A percentile compares a stretch with the other conserved stretches of the same genome.
phyloP scores from a whole-genome alignment of 2,113 vertebrate genomes.

The Hyla sarda region DNA sequence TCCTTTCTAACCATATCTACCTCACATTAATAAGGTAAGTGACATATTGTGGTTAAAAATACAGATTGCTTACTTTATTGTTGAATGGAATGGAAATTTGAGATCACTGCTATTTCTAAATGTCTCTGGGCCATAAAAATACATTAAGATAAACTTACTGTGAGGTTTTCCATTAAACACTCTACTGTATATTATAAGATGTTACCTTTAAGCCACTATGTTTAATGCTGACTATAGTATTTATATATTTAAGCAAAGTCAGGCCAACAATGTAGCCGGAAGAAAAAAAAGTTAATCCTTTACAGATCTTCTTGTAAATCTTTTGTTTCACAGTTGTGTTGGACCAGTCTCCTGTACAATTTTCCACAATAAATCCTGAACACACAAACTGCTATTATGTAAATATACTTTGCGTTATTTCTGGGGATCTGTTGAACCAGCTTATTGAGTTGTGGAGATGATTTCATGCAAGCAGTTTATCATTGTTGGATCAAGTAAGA shows the following conservation, averaged over 20 bases:
- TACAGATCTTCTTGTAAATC: neutral
- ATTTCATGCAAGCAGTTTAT: neutral
- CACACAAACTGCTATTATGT: neutral
- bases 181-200: conserved; percentile 72
- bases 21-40: neutral
- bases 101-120: conserved; percentile 72
- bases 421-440: neutral
- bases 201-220: conserved; percentile 60
- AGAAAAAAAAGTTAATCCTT: neutral
- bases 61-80: neutral
- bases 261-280: neutral
- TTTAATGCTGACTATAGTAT: neutral
- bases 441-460: neutral
- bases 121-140: conserved; percentile 78
- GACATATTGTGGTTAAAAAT: neutral
- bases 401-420: neutral
- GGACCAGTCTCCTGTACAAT: neutral
- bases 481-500: neutral
- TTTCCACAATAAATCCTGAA: neutral
- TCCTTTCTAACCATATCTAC: neutral
- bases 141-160: conserved; percentile 80
- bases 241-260: neutral
- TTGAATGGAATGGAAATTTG: conserved; percentile 64
- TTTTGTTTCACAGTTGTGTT: neutral
- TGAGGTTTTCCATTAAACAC: conserved; percentile 74